Conservation (phyloP, 2,797 vertebrate species). For the Geotria australis region DNA sequence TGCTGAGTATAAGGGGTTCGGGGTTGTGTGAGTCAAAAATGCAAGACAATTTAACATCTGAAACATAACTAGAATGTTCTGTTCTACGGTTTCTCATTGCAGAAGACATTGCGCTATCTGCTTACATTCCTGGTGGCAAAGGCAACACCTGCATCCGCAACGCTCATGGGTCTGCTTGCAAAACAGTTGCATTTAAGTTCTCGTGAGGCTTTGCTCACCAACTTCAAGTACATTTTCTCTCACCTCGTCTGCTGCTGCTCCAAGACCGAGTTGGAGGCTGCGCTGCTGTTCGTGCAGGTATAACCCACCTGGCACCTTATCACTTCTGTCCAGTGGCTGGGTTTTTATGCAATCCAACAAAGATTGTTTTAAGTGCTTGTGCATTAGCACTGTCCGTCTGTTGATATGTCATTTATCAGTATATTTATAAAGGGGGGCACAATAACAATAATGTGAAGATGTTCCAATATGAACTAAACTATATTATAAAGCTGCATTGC, state of each 20-base stretch:
- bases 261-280: conserved; percentile 65
- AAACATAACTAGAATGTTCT: conserved; percentile 1
- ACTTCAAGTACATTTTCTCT: conserved; percentile 97
- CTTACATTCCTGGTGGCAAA: conserved; percentile 84
- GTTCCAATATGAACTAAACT: too few species aligned
- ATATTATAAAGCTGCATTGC: too few species aligned
- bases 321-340: background rate
- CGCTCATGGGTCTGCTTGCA: conserved; percentile 63
- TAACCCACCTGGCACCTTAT: background rate
- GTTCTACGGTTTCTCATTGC: conserved; percentile 5
- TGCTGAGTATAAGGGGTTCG: too few species aligned
- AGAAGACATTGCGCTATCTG: conserved; percentile 71
- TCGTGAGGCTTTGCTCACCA: conserved; percentile 85
- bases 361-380: background rate
- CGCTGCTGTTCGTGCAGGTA: conserved; percentile 49
- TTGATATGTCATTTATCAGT: too few species aligned
- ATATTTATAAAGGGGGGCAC: too few species aligned
- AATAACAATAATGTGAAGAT: too few species aligned
- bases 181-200: conserved; percentile 73
- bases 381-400: background rate
- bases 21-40: background rate
- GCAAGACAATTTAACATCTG: background rate
- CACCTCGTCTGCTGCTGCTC: conserved; percentile 90
- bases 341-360: background rate
- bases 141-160: conserved; percentile 53